Conservation (phyloP, 2,797 vertebrate species). For the Crotalus adamanteus region DNA sequence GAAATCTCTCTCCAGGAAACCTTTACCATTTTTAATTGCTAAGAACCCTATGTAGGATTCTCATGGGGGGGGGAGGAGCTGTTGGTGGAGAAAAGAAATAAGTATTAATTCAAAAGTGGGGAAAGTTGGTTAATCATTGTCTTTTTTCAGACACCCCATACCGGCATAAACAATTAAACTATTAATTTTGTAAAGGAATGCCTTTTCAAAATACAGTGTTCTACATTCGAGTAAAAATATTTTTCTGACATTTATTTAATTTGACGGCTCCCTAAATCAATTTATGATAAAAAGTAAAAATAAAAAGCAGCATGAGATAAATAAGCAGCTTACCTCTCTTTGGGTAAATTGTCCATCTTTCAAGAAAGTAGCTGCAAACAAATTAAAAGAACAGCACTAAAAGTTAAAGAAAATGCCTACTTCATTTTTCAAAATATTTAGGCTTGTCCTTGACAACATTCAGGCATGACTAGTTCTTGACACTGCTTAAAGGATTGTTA, state of each 20-base stretch:
- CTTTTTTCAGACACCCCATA: not conserved
- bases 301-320: not conserved
- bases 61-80: not conserved
- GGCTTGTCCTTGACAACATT: conserved; percentile 16
- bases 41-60: not conserved
- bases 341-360: not conserved
- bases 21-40: not conserved
- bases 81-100: conserved; percentile 1
- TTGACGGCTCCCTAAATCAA: not conserved
- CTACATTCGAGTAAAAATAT: conserved; percentile 20
- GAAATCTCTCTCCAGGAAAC: not conserved
- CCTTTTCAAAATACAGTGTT: conserved; percentile 27
- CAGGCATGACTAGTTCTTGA: conserved; percentile 35
- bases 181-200: conserved; percentile 26
- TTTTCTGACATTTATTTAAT: conserved; percentile 31
- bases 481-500: conserved; percentile 40
- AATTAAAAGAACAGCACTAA: not conserved
- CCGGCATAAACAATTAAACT: conserved; percentile 18
- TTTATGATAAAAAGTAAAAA: not conserved
- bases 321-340: not conserved
- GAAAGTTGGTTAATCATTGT: not conserved
- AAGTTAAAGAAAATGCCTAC: conserved; percentile 33
- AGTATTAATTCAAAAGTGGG: conserved; percentile 14
- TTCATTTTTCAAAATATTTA: conserved; percentile 26
- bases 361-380: conserved; percentile 35